A percentile compares a stretch with the other conserved stretches of the same genome.
These are phyloP conservation scores for Torymus auratus DNA, from an alignment of 2,888 invertebrate species.

Conservation along the genomic window DNA sequence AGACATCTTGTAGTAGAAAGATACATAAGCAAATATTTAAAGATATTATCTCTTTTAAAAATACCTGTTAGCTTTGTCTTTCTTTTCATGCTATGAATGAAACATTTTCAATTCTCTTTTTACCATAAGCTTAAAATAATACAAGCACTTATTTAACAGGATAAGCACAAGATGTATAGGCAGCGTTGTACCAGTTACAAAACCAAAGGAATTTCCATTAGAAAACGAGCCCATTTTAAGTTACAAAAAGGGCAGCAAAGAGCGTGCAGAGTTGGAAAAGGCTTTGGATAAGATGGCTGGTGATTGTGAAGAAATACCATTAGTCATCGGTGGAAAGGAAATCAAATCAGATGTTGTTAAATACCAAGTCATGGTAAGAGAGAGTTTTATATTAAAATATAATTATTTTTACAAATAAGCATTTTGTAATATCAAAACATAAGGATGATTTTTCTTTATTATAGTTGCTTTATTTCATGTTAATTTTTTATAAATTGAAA, in stretches of 20 bases:
- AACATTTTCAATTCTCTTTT: not conserved
- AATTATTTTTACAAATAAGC: too few relatives aligned
- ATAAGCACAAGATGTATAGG: constrained; percentile 78
- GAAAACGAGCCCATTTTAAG: constrained; percentile 88
- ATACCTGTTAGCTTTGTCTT: constrained; percentile 24
- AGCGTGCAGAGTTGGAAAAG: constrained; percentile 85
- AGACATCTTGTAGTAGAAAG: constrained; percentile 19
- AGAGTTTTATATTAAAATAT: not conserved
- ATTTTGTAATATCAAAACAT: too few relatives aligned
- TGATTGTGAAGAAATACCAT: constrained; percentile 90
- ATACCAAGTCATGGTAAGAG: constrained; percentile 85
- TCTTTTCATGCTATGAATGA: constrained; percentile 48
- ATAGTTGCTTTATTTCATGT: too few relatives aligned
- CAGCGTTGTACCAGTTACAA: constrained; percentile 82
- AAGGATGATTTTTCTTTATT: too few relatives aligned
- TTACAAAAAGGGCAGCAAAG: constrained; percentile 90
- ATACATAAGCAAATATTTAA: constrained; percentile 63
- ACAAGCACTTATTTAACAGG: constrained; percentile 67
- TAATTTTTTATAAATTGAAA: too few relatives aligned
- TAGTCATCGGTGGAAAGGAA: constrained; percentile 96
- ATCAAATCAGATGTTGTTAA: constrained; percentile 85
- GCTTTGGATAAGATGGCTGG: constrained; percentile 83
- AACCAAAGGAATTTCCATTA: constrained; percentile 83
- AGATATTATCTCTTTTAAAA: constrained; percentile 31
- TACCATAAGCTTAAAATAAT: constrained; percentile 20